phyloP scores from a whole-genome alignment of 2,113 vertebrate genomes.

The Neomonachus schauinslandi region DNA sequence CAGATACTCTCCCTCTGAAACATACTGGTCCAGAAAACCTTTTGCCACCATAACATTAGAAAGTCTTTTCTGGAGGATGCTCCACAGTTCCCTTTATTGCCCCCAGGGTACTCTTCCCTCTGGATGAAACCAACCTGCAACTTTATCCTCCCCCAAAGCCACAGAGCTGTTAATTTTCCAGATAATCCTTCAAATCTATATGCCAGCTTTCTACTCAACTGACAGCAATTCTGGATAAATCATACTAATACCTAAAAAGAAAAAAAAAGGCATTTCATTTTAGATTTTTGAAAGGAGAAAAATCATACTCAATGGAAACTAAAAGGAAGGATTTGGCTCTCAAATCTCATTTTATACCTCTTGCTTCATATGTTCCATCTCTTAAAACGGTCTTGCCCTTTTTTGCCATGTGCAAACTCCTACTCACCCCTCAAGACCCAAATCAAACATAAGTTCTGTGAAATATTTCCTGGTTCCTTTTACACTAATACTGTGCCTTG shows the following conservation, averaged over 20 bases:
- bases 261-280: not conserved
- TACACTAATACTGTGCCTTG: not conserved
- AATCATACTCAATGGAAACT: not conserved
- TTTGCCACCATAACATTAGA: slow-evolving; percentile 11
- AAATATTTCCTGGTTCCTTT: not conserved
- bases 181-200: not conserved
- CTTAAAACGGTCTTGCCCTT: not conserved
- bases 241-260: not conserved
- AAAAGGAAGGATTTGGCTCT: not conserved
- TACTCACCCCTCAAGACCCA: not conserved
- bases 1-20: not conserved
- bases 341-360: not conserved
- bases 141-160: not conserved
- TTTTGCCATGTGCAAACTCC: not conserved
- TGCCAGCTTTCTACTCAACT: not conserved
- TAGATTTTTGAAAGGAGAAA: not conserved
- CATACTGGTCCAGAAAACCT: not conserved
- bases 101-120: not conserved
- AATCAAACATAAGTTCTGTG: not conserved
- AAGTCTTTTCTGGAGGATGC: not conserved
- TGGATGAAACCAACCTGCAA: not conserved
- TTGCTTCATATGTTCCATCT: not conserved
- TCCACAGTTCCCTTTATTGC: not conserved
- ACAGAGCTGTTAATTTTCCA: slow-evolving; percentile 17
- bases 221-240: not conserved